These are phyloP conservation scores for Mallateleia sp. DNA, from an alignment of 2,888 invertebrate species.

Conservation along the genomic window DNA sequence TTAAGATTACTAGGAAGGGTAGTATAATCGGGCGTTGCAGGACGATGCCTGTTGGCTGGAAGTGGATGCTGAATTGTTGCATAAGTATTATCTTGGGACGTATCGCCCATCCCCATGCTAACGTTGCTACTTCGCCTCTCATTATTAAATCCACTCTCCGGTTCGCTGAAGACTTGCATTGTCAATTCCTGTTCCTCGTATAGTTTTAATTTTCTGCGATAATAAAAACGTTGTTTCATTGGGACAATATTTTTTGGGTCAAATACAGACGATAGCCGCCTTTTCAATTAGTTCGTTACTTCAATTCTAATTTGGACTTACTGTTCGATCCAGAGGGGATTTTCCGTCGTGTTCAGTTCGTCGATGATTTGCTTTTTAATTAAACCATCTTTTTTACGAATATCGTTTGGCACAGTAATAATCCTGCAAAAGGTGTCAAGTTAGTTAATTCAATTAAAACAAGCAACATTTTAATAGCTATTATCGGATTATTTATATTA, in stretches of 20 bases:
- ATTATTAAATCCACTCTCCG: slow-evolving; percentile 91
- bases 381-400: slow-evolving; percentile 95
- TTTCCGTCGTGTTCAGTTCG: slow-evolving; percentile 97
- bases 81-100: slow-evolving; percentile 93
- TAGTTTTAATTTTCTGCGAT: slow-evolving; percentile 94
- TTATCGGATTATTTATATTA: too few species aligned
- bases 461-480: too few species aligned
- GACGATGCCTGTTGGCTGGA: slow-evolving; percentile 88
- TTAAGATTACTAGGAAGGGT: slow-evolving; percentile 91
- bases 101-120: slow-evolving; percentile 89
- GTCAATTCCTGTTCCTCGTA: slow-evolving; percentile 98
- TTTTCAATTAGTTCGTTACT: slow-evolving; percentile 13
- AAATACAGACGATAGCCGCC: not conserved
- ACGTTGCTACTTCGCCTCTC: slow-evolving; percentile 90
- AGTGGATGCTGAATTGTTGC: slow-evolving; percentile 94
- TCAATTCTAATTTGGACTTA: slow-evolving; percentile 88
- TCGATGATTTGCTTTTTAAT: slow-evolving; percentile 96
- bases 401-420: slow-evolving; percentile 94
- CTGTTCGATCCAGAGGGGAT: slow-evolving; percentile 98
- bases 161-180: slow-evolving; percentile 97
- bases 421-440: slow-evolving; percentile 92
- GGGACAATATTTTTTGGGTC: slow-evolving; percentile 2
- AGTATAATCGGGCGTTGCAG: slow-evolving; percentile 89
- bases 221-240: slow-evolving; percentile 12
- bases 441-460: too few species aligned